Base-by-base conservation (phyloP, 2,888 invertebrate species). In the Dasysyrphus albostriatus region DNA sequence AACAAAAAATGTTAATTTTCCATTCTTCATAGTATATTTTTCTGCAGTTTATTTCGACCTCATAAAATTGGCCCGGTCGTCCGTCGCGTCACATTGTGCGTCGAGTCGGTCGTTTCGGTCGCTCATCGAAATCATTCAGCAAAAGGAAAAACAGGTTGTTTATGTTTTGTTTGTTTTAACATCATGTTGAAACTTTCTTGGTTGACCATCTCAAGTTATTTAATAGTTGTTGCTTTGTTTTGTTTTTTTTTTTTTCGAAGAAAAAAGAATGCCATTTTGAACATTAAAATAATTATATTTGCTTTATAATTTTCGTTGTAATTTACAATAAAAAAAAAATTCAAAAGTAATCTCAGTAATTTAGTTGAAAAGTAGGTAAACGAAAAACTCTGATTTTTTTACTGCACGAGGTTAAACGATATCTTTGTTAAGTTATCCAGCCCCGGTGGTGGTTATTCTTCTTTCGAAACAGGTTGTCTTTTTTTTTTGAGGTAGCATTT, bases 41-140 rank as follows among this genome's bases (percentile, higher is more conserved):
- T 54, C 69, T 54, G 69, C 69, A 69, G 54, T 24, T 69, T 42
- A 24, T 39, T 24, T 54, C 39, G 69, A 69, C 69, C 69, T 69
- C 54, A 54, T 39, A 69, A 54, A 54, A 54, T 69, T 51, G 39
- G 39, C 39, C 69, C 29, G 47, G 32, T 47, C 44, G 9, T 12
- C 24, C 32, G 65, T 47, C 24, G 19, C 32, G 65, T 47, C 24
- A 19, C 14, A 24, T 24, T 3, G 24, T 24, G 24, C n/a, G 42
- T 67, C 34, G 34, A n/a, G 4, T 10, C 24, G 24, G 12, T 6
- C 14, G 16, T n/a, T n/a, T n/a, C n/a, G n/a, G n/a, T 37, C 5
- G 29, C 24, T 63, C 12, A n/a, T 54, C 6, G 9, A n/a, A n/a
- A 19, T 19, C 7, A 3, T 34, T 67, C 67, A 19, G 49, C 58